Percentiles rank a stretch among this genome's conserved stretches.
Evolutionary conservation across 1,140 invertebrate species (phyloP).

Genomic region (Nomia melanderi): DNA sequence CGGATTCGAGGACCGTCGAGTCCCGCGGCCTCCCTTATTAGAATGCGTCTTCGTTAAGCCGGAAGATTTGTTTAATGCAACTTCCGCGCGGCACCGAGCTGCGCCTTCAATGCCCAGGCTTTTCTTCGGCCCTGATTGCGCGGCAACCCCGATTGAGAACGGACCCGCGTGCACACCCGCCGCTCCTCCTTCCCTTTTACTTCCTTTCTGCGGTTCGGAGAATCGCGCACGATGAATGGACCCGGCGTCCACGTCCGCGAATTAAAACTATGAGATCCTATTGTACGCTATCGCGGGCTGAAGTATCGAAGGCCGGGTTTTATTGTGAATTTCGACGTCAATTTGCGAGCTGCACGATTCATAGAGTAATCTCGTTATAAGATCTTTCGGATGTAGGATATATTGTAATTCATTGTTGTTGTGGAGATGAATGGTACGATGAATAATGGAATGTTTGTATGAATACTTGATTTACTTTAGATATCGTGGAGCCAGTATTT

Average conservation of each 20-base stretch:
- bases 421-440: no score
- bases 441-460: no score
- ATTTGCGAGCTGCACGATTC: no score
- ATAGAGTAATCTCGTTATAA: no score
- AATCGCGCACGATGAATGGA: background rate
- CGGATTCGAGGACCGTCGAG: slow-evolving; percentile 10
- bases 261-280: background rate
- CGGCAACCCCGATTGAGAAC: slow-evolving; percentile 3
- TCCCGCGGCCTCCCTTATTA: slow-evolving; percentile 25
- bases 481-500: no score
- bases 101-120: slow-evolving; percentile 2
- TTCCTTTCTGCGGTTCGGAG: no score
- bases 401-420: no score
- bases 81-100: background rate
- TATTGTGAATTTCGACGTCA: no score
- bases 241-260: background rate
- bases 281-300: background rate
- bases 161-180: background rate
- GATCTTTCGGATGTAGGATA: no score
- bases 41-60: slow-evolving; percentile 33
- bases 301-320: no score
- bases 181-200: no score
- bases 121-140: slow-evolving; percentile 13
- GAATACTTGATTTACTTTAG: no score
- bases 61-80: slow-evolving; percentile 35